phyloP scores from a whole-genome alignment of 2,797 vertebrate genomes.

The Avahi laniger region DNA sequence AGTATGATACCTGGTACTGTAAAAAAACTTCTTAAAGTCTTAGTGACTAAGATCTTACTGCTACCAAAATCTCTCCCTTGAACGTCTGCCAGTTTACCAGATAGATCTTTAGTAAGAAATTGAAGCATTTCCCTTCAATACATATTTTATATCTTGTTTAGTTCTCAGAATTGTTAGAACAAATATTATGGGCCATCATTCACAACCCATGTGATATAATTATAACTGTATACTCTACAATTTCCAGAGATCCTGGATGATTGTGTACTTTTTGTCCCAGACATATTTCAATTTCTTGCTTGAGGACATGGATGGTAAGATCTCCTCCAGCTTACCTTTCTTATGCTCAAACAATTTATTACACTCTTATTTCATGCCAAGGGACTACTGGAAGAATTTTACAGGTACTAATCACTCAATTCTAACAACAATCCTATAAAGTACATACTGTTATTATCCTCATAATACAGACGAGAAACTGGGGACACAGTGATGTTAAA shows the following conservation, averaged over 20 bases:
- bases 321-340: neutral
- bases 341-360: neutral
- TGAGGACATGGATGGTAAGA: slow-evolving; percentile 17
- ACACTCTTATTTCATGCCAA: slow-evolving; percentile 20
- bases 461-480: neutral
- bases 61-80: slow-evolving; percentile 16
- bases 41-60: neutral
- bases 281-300: neutral
- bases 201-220: neutral
- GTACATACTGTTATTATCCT: slow-evolving; percentile 3
- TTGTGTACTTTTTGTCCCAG: slow-evolving; percentile 3
- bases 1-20: neutral
- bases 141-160: slow-evolving; percentile 25
- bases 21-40: neutral
- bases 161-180: slow-evolving; percentile 33
- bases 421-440: neutral
- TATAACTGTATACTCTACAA: neutral
- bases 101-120: slow-evolving; percentile 35
- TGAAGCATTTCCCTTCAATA: slow-evolving; percentile 7
- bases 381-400: neutral
- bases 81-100: slow-evolving; percentile 41
- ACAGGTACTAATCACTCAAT: slow-evolving; percentile 7
- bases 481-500: slow-evolving; percentile 2
- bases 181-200: slow-evolving; percentile 33
- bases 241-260: neutral